Evolutionary conservation across 2,113 vertebrate species (phyloP).

Genomic region (Grantiella picta): DNA sequence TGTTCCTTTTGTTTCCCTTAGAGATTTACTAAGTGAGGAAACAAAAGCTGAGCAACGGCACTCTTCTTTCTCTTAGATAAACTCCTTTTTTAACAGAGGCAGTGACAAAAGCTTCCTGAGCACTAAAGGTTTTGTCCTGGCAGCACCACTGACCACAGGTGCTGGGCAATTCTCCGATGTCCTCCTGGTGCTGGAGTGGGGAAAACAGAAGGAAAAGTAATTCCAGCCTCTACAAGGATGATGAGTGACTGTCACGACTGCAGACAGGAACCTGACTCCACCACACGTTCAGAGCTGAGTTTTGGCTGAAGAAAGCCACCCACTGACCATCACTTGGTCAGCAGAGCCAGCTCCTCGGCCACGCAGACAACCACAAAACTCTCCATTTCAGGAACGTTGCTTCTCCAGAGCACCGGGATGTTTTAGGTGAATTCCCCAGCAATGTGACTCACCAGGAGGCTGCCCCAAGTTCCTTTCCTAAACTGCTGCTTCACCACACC

Average conservation of each 20-base stretch:
- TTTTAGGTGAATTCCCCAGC: neutral
- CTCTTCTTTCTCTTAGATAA: neutral
- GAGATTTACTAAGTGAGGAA: neutral
- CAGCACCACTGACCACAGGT: rapidly evolving
- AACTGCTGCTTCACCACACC: rapidly evolving
- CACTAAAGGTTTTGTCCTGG: neutral
- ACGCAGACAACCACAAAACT: rapidly evolving
- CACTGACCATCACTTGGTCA: rapidly evolving
- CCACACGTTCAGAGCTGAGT: rapidly evolving
- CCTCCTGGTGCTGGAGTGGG: neutral
- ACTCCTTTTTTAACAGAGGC: neutral
- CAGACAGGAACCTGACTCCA: neutral
- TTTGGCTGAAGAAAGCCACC: neutral
- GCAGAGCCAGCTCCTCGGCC: neutral
- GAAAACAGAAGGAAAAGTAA: neutral
- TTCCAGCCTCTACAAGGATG: rapidly evolving
- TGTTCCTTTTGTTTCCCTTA: neutral
- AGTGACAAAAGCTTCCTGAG: neutral
- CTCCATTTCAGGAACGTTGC: rapidly evolving
- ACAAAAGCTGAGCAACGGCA: neutral
- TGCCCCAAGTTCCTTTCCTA: neutral
- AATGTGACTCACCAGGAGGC: neutral
- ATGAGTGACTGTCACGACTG: rapidly evolving
- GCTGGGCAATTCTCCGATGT: rapidly evolving
- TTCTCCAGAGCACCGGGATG: rapidly evolving